Base-by-base conservation (phyloP, 2,113 vertebrate species). In the Lutjanus erythropterus region DNA sequence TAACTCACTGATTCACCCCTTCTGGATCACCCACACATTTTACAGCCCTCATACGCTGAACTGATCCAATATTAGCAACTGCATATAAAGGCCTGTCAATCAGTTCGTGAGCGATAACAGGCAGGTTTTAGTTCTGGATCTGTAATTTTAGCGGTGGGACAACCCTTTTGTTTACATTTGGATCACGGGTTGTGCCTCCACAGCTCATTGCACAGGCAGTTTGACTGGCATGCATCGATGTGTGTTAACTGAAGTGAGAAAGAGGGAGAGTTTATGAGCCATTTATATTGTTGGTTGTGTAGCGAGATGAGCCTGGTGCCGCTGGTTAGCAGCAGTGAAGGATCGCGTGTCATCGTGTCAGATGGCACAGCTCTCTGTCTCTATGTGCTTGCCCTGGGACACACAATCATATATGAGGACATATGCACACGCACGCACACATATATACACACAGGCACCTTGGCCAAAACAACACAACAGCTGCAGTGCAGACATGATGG, bases 401-500 rank as follows among this genome's bases (percentile, higher is more conserved):
- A 71, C 62, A 75, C 72, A 67, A 64, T n/a, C 58, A 75, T 39
- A 59, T 39, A 71, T 19, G 33, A 73, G 49, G 14, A 73, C 33
- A 55, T 50, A 64, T 31, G 29, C n/a, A 9, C n/a, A 12, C 18
- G 27, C 44, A 33, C 33, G 21, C 44, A 52, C 25, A 16, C 11
- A 44, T 23, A 27, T 27, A 52, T 39, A 64, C 5, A 29, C 21
- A 55, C 74, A 68, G 52, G 19, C 61, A 79, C 67, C 25, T 44
- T 41, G 76, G 79, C 79, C 49, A 33, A 80, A 59, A 50, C 70
- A 84, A 61, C 39, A 71, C 58, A 91, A 94, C 93, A 94, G 90
- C 93, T 94, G 93, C 88, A 75, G 71, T 65, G 79, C 86, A 94
- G 91, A 92, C 91, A 88, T 80, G 83, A 86, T 61, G 78, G 75